These are phyloP conservation scores for Crypturellus tataupa DNA, from an alignment of 2,797 vertebrate species.

Conservation along the genomic window DNA sequence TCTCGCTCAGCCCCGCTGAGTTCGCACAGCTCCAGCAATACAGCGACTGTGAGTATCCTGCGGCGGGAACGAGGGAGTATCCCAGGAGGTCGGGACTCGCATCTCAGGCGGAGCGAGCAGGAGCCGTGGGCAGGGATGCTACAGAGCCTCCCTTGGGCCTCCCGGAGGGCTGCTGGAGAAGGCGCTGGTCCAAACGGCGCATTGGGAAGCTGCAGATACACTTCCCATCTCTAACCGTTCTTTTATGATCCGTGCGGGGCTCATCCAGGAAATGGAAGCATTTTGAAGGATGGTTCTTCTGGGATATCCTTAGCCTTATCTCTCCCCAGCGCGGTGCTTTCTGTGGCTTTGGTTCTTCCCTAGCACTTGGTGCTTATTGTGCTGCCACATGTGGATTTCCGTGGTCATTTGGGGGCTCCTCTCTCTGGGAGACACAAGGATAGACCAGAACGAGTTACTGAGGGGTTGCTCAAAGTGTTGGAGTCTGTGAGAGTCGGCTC, in stretches of 20 bases:
- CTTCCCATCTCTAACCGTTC: not conserved
- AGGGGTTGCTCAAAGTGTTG: not conserved
- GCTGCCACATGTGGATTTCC: not conserved
- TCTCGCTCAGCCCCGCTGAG: constrained; percentile 90
- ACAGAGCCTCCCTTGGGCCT: not conserved
- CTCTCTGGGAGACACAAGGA: not conserved
- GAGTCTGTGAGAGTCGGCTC: not conserved
- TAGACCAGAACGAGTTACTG: not conserved
- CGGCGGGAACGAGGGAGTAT: too few species aligned
- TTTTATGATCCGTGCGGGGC: not conserved
- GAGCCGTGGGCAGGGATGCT: too few species aligned
- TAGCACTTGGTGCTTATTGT: not conserved
- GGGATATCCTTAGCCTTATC: too few species aligned
- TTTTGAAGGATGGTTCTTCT: too few species aligned
- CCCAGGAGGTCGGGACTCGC: not conserved
- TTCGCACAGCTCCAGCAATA: constrained; percentile 94
- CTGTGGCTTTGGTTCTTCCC: not conserved
- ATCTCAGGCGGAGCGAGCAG: too few species aligned
- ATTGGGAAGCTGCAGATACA: not conserved
- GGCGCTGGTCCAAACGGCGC: not conserved
- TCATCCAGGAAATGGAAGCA: too few species aligned
- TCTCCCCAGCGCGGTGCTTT: not conserved
- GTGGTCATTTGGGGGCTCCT: not conserved
- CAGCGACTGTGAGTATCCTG: constrained; percentile 90
- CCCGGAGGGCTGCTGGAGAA: not conserved